These are phyloP conservation scores for Chydorus sphaericus DNA, from an alignment of 2,888 invertebrate species.

Conservation along the genomic window DNA sequence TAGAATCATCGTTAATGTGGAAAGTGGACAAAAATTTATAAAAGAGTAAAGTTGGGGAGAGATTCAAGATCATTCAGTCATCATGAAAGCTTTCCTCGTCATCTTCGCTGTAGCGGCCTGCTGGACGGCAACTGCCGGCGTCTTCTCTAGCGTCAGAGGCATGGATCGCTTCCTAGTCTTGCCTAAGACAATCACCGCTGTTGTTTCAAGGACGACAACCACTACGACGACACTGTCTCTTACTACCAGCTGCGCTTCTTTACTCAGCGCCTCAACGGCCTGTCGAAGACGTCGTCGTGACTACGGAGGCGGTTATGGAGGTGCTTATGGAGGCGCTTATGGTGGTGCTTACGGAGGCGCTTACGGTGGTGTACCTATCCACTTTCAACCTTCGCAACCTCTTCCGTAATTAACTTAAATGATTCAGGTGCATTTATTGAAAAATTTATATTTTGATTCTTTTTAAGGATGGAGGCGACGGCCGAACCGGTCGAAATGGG, in stretches of 20 bases:
- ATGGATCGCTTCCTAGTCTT: not conserved
- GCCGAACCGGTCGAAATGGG: not conserved
- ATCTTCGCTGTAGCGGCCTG: too few species aligned
- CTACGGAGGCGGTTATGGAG: too few species aligned
- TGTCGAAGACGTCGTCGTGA: not conserved
- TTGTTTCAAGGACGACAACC: not conserved
- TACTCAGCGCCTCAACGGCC: not conserved
- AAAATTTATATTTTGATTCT: not conserved
- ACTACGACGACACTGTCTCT: not conserved
- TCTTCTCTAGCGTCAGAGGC: too few species aligned
- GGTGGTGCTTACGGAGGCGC: not conserved
- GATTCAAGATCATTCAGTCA: too few species aligned
- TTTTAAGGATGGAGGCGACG: not conserved
- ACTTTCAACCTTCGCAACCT: not conserved
- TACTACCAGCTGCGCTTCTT: not conserved
- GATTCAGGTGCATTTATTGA: not conserved
- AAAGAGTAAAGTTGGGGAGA: too few species aligned
- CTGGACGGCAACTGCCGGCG: too few species aligned
- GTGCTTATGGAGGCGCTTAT: not conserved
- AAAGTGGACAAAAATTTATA: too few species aligned
- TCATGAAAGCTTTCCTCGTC: too few species aligned
- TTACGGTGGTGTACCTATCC: too few species aligned
- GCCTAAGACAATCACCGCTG: not conserved
- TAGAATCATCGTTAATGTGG: too few species aligned
- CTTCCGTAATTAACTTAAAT: not conserved